These are phyloP conservation scores for Sinhomidia bicolor DNA, from an alignment of 2,888 invertebrate genomes.

Conservation along the genomic window DNA sequence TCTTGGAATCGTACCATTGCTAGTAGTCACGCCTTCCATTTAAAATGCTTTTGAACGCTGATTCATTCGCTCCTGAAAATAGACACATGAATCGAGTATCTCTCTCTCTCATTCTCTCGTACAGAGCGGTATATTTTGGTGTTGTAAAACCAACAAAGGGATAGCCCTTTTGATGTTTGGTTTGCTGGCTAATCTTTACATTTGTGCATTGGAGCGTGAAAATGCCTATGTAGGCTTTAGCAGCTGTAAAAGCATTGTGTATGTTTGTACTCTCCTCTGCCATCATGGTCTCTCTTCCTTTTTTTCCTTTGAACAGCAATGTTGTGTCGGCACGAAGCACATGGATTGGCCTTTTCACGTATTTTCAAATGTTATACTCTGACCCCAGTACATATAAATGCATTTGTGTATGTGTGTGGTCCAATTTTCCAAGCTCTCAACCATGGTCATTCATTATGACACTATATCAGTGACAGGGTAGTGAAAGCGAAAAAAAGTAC, in stretches of 20 bases:
- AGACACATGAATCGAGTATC: neutral
- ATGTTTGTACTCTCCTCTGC: neutral
- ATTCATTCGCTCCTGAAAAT: slow-evolving; percentile 36
- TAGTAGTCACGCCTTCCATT: slow-evolving; percentile 50
- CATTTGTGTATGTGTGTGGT: slow-evolving; percentile 56
- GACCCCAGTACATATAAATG: slow-evolving; percentile 28
- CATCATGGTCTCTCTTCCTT: neutral
- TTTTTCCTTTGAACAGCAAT: slow-evolving; percentile 11
- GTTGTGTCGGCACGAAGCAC: slow-evolving; percentile 58
- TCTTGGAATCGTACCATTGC: slow-evolving; percentile 26
- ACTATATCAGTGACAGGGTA: slow-evolving; percentile 69
- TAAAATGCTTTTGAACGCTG: slow-evolving; percentile 46
- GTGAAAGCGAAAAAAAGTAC: slow-evolving; percentile 64
- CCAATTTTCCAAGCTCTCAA: slow-evolving; percentile 71
- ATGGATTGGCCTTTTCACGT: slow-evolving; percentile 61
- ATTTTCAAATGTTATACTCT: slow-evolving; percentile 13
- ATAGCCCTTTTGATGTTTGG: slow-evolving; percentile 49
- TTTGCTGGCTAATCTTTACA: slow-evolving; percentile 61
- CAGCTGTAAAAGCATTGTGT: slow-evolving; percentile 46
- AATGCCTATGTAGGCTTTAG: slow-evolving; percentile 43
- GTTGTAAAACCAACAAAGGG: slow-evolving; percentile 49
- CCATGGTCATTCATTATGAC: slow-evolving; percentile 72
- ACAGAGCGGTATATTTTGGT: neutral
- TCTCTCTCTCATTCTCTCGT: neutral
- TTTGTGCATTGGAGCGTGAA: slow-evolving; percentile 59